A percentile compares a stretch with the other conserved stretches of the same genome.
Conservation (phyloP, 1,140 invertebrate species). For the Rhopalosiphum maidis region DNA sequence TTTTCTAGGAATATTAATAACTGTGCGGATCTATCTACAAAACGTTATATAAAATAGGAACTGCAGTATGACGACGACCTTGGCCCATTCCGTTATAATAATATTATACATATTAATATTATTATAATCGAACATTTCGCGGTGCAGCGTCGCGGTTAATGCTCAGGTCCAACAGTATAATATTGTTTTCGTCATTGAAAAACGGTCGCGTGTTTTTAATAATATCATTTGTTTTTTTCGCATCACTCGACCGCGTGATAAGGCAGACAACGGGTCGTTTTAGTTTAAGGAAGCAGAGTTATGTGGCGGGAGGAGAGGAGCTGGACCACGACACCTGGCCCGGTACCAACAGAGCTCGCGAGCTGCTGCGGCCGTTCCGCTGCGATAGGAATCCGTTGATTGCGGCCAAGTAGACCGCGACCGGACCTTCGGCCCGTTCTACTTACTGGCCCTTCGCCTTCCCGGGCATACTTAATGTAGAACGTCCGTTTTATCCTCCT, state of each 20-base stretch:
- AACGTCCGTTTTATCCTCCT: background rate
- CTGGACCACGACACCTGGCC: background rate
- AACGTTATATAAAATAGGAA: background rate
- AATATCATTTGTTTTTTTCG: background rate
- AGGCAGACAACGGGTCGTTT: background rate
- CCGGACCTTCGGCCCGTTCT: conserved; percentile 7
- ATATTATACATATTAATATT: background rate
- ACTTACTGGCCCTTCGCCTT: background rate
- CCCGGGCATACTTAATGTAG: background rate
- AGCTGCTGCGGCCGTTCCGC: background rate
- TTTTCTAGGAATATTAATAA: background rate
- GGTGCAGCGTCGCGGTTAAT: background rate
- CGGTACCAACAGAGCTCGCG: background rate
- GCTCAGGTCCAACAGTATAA: background rate
- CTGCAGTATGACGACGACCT: background rate
- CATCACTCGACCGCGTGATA: background rate
- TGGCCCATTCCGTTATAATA: background rate
- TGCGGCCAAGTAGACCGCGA: background rate
- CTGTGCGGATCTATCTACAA: background rate
- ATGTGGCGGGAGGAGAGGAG: background rate
- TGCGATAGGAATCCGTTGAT: background rate
- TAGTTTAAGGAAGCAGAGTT: background rate
- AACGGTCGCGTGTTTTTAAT: background rate
- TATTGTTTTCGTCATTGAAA: background rate
- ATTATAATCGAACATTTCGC: background rate